phyloP scores from a whole-genome alignment of 2,888 invertebrate genomes.

The Dorcus parallelipipedus region DNA sequence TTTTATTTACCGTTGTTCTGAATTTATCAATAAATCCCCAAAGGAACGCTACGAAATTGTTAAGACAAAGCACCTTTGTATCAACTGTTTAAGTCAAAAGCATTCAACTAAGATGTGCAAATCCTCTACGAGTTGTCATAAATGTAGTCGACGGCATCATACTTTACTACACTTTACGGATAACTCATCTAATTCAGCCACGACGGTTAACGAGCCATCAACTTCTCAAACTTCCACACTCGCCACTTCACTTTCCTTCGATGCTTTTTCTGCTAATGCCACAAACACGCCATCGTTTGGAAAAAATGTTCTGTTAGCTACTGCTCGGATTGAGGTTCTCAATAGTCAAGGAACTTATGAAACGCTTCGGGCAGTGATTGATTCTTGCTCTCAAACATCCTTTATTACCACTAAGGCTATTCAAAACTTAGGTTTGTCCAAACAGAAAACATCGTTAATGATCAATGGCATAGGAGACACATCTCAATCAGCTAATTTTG shows the following conservation, averaged over 20 bases:
- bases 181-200: not conserved
- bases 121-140: not conserved
- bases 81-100: not conserved
- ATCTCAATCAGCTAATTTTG: not conserved
- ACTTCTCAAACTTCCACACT: not conserved
- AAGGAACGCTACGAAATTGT: not conserved
- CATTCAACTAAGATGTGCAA: not conserved
- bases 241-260: not conserved
- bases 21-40: not conserved
- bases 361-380: not conserved
- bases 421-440: not conserved
- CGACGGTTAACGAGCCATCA: not conserved
- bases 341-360: not conserved
- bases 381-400: not conserved
- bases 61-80: not conserved
- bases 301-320: not conserved
- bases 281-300: not conserved
- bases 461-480: not conserved
- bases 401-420: not conserved
- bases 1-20: not conserved
- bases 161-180: not conserved
- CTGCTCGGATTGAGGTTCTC: not conserved
- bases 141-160: not conserved
- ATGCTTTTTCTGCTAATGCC: not conserved
- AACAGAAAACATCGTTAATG: not conserved